Evolutionary conservation across 2,113 vertebrate species (phyloP), one percentile per base, ranked within the genome.

Genomic region (Cinclus cinclus): DNA sequence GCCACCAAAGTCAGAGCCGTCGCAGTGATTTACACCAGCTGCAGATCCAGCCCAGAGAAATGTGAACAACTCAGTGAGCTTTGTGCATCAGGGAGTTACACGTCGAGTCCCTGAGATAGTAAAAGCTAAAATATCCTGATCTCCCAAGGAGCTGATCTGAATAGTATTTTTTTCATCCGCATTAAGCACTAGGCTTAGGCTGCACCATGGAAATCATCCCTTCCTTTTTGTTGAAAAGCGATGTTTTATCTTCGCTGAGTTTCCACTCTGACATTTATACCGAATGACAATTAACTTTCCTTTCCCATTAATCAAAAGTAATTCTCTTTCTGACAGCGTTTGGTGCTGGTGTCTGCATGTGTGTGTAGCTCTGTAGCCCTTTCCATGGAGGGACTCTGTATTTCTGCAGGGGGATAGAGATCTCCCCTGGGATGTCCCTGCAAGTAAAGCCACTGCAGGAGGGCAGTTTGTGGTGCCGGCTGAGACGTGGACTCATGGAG

Each of bases 11-110:
- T 84, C 95, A 82, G 89, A 91, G 93, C 78, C 1, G 5, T 85
- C 1, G 3, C 9, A 5, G 78, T 95, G 96, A 95, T 95, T 95
- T 95, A 92, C 87, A 77, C 90, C 96, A 95, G 94, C 96, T 95
- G 96, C 14, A 0, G 84, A 87, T 87, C 81, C 58, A 67, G 90
- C 87, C 75, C 70, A 63, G 70, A 47, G 82, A 92, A 82, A 94
- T 8, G 69, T 18, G 63, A 82, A 65, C 93, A 84, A 58, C 78
- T 75, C 8, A 0, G 44, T 78, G 82, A 82, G 87, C 75, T 90
- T n/a, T 83, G 83, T 89, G 76, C 91, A 35, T 55, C 4, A 1
- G 71, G 65, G 88, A 55, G 44, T 65, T 86, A 42, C 55, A n/a
- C 6, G 7, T 23, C 5, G 2, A 37, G 78, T 67, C 50, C 19